phyloP scores from a whole-genome alignment of 2,113 vertebrate genomes.

The Corydoras maculifer region DNA sequence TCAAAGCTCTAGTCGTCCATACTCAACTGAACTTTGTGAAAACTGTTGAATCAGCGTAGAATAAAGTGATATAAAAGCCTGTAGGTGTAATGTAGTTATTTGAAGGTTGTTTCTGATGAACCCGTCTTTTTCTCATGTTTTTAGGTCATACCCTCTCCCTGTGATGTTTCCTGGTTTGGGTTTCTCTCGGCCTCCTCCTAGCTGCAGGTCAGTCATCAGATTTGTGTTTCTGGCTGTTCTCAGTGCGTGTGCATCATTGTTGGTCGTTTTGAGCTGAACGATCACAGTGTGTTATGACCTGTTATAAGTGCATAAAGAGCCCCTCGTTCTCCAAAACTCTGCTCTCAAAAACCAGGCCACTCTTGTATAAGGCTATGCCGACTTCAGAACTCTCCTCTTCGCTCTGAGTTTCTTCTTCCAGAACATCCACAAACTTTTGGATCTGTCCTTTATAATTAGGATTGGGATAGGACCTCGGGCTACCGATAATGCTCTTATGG shows the following conservation, averaged over 20 bases:
- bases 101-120: too few relatives aligned
- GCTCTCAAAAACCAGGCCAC: conserved; percentile 33
- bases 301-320: conserved; percentile 18
- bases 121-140: too few relatives aligned
- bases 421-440: conserved; percentile 7
- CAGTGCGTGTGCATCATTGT: background rate
- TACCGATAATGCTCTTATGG: background rate
- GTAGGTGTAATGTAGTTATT: too few relatives aligned
- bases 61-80: too few relatives aligned
- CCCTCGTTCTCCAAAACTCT: conserved; percentile 10
- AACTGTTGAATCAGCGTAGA: too few relatives aligned
- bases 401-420: background rate
- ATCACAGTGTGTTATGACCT: too few relatives aligned
- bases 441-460: conserved; percentile 40
- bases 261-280: background rate
- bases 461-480: conserved; percentile 27
- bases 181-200: too few relatives aligned
- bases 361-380: conserved; percentile 25
- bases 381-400: conserved; percentile 21
- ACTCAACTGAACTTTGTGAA: too few relatives aligned
- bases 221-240: background rate
- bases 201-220: too few relatives aligned
- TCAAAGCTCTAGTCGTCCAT: too few relatives aligned
- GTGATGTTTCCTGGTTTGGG: too few relatives aligned
- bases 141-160: too few relatives aligned